Conservation (phyloP, 2,797 vertebrate species). For the Hafferia zeledoni region DNA sequence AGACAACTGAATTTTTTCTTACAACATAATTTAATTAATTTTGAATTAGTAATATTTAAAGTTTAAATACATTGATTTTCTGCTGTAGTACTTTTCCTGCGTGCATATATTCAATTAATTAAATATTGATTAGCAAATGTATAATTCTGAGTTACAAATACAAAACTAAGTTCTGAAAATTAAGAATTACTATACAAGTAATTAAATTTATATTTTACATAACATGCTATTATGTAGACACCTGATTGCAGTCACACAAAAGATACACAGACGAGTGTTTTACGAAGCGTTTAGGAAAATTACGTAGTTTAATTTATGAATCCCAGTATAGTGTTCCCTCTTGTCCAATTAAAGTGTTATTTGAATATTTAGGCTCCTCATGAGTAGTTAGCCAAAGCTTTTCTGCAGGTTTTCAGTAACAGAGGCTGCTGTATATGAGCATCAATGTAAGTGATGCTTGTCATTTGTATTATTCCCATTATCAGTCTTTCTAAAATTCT, state of each 20-base stretch:
- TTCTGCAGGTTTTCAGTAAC: background rate
- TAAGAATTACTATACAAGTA: background rate
- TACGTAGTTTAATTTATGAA: slow-evolving; percentile 10
- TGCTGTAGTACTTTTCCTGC: background rate
- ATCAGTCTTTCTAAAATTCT: background rate
- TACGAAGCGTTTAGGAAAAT: background rate
- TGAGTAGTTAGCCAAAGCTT: background rate
- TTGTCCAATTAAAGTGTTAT: background rate
- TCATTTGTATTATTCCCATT: background rate
- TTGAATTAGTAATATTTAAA: background rate
- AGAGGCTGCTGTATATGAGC: background rate
- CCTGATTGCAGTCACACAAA: background rate
- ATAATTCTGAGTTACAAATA: background rate
- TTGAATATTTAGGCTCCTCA: background rate
- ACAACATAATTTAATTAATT: background rate
- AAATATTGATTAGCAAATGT: background rate
- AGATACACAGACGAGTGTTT: background rate
- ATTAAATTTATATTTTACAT: slow-evolving; percentile 8
- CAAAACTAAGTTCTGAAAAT: background rate
- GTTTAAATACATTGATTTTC: background rate
- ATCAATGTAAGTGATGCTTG: background rate
- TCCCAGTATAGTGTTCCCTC: background rate
- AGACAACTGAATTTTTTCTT: background rate
- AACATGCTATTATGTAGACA: slow-evolving; percentile 29
- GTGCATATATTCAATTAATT: background rate